Conservation (phyloP, 2,113 vertebrate species). For the Cyprinodon brontotheroides region DNA sequence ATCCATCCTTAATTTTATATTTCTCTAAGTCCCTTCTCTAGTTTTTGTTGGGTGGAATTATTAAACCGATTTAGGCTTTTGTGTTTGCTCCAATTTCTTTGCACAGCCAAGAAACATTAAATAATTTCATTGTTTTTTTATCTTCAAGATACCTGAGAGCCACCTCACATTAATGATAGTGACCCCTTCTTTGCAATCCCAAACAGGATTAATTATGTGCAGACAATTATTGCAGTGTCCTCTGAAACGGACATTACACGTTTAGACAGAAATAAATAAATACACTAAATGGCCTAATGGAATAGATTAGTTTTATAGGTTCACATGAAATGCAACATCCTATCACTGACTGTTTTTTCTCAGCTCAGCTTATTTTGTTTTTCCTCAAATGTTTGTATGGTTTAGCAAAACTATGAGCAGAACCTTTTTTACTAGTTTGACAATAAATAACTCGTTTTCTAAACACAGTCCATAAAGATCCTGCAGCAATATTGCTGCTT, state of each 20-base stretch:
- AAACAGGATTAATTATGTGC: not conserved
- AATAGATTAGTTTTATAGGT: no score
- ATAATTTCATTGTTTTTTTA: not conserved
- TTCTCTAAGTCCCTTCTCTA: not conserved
- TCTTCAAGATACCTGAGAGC: not conserved
- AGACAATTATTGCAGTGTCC: not conserved
- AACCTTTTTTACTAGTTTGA: constrained; percentile 37
- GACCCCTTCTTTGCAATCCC: not conserved
- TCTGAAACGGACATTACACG: no score
- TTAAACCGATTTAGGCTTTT: not conserved
- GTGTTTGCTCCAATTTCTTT: not conserved
- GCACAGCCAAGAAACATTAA: not conserved
- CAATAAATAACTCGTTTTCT: constrained; percentile 36
- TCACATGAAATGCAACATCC: not conserved
- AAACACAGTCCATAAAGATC: constrained; percentile 21
- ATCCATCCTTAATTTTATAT: not conserved
- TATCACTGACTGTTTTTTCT: not conserved
- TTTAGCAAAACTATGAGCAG: constrained; percentile 9
- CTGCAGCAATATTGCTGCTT: constrained; percentile 16
- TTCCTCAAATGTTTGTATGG: not conserved
- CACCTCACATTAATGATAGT: not conserved
- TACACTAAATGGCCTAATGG: no score
- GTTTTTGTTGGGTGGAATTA: not conserved
- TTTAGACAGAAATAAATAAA: no score
- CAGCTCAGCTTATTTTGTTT: not conserved